Percentiles rank a stretch among this genome's conserved stretches.
Evolutionary conservation across 2,113 vertebrate genomes (phyloP).

Genomic region (Bucco capensis): DNA sequence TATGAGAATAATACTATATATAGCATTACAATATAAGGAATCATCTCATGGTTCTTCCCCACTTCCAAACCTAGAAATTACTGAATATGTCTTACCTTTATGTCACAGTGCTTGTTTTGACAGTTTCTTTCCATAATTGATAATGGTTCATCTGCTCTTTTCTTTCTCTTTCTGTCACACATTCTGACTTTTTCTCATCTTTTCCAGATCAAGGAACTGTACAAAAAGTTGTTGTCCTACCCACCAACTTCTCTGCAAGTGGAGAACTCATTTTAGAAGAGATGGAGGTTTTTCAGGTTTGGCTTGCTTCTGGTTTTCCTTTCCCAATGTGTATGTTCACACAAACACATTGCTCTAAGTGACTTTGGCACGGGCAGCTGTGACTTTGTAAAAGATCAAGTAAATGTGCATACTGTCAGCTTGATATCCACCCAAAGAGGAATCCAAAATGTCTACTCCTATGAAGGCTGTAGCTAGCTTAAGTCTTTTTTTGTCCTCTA

Average conservation of each 20-base stretch:
- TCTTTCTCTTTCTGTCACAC: background rate
- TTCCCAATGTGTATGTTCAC: background rate
- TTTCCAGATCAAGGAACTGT: slow-evolving; percentile 88
- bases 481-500: background rate
- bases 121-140: background rate
- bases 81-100: background rate
- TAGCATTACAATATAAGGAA: background rate
- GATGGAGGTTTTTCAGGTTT: slow-evolving; percentile 96
- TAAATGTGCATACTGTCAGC: background rate
- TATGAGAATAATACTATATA: background rate
- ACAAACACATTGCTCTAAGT: slow-evolving; percentile 43
- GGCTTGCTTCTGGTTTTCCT: background rate
- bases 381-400: slow-evolving; percentile 49
- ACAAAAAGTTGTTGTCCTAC: slow-evolving; percentile 94
- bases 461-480: background rate
- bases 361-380: slow-evolving; percentile 1
- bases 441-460: background rate
- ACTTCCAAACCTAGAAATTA: background rate
- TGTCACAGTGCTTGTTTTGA: background rate
- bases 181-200: background rate
- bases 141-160: background rate
- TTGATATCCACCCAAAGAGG: background rate
- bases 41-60: background rate
- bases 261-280: slow-evolving; percentile 96
- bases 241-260: slow-evolving; percentile 84